Conservation (phyloP, 2,888 invertebrate genomes). For the Synergus japonicus region DNA sequence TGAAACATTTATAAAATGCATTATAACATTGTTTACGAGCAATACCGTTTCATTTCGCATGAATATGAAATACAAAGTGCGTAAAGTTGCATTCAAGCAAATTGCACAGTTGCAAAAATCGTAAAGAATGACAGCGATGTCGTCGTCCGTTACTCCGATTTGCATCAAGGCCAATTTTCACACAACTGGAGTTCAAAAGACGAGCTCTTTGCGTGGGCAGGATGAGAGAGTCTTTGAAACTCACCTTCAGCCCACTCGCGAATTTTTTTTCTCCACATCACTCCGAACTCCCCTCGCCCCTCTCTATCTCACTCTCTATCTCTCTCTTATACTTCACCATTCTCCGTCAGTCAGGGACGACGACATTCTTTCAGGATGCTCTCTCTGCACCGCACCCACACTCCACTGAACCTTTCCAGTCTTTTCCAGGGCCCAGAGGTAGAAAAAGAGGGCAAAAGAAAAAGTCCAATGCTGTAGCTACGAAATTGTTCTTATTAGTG, state of each 20-base stretch:
- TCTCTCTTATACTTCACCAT: background rate
- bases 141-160: background rate
- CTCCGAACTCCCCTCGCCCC: background rate
- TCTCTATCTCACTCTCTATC: background rate
- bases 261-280: conserved; percentile 5
- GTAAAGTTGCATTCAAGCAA: background rate
- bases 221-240: conserved; percentile 18
- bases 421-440: background rate
- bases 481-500: conserved; percentile 7
- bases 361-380: conserved; percentile 39
- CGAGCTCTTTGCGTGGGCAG: conserved; percentile 3
- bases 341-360: conserved; percentile 33
- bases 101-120: background rate
- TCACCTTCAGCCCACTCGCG: conserved; percentile 29
- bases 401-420: conserved; percentile 4
- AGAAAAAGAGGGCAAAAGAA: conserved; percentile 14
- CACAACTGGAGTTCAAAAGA: conserved; percentile 23
- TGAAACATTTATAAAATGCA: background rate
- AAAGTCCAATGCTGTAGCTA: background rate
- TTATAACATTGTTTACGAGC: background rate
- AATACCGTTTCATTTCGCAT: background rate
- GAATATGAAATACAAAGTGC: background rate
- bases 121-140: background rate
- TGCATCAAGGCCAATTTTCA: conserved; percentile 18
- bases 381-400: conserved; percentile 37